Conservation (phyloP, 2,797 vertebrate genomes). For the Mus minutoides region DNA sequence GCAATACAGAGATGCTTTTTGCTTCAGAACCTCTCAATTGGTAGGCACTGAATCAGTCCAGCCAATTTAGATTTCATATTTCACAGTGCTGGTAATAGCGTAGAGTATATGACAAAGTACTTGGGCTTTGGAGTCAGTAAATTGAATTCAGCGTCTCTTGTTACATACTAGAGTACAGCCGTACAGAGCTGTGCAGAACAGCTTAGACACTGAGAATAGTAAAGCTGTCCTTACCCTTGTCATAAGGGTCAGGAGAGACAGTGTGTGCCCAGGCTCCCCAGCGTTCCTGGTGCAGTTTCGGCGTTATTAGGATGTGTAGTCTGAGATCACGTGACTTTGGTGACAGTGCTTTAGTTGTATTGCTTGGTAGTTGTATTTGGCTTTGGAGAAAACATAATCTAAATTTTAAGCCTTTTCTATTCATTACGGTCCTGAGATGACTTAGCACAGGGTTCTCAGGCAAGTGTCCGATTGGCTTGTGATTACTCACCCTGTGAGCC, state of each 20-base stretch:
- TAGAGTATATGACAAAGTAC: background rate
- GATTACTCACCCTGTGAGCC: background rate
- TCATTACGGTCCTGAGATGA: background rate
- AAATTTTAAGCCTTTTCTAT: background rate
- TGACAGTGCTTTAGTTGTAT: background rate
- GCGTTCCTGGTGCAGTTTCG: background rate
- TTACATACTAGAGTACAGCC: background rate
- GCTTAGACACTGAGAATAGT: background rate
- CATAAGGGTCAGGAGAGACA: slow-evolving; percentile 24
- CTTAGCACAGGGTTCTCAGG: background rate
- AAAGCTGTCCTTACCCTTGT: background rate
- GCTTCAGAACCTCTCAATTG: background rate
- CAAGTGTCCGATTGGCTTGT: background rate
- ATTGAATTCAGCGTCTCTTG: background rate
- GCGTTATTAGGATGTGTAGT: background rate
- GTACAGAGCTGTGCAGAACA: background rate
- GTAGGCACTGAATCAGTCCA: background rate
- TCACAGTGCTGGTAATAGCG: background rate
- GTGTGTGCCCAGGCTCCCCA: background rate
- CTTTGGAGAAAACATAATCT: slow-evolving; percentile 16
- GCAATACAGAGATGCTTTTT: slow-evolving; percentile 34
- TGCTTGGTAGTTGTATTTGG: slow-evolving; percentile 13
- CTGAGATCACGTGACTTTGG: background rate
- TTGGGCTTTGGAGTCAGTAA: slow-evolving; percentile 10
- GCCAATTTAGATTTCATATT: slow-evolving; percentile 24